A percentile compares a stretch with the other conserved stretches of the same genome.
These are phyloP conservation scores for Thalpophila matura DNA, from an alignment of 2,888 invertebrate genomes.

Conservation along the genomic window DNA sequence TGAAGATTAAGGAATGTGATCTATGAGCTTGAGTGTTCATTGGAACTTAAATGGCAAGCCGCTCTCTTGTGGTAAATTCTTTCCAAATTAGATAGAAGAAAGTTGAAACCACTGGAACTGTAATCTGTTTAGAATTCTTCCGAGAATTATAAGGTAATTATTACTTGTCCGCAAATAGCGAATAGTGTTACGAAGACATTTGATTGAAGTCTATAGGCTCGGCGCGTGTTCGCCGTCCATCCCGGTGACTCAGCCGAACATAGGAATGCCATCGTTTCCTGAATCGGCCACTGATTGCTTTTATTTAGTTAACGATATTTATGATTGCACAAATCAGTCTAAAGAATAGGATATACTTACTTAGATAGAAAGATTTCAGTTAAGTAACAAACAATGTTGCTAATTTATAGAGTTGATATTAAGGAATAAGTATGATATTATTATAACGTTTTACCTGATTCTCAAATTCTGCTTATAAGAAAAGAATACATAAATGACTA, in stretches of 20 bases:
- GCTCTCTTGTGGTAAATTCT: constrained; percentile 46
- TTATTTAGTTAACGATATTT: constrained; percentile 63
- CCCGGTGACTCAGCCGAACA: constrained; percentile 69
- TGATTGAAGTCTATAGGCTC: constrained; percentile 58
- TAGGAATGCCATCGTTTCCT: constrained; percentile 85
- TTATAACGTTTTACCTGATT: not conserved
- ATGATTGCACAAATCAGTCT: constrained; percentile 6
- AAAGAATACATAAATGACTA: not conserved
- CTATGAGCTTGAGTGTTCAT: constrained; percentile 22
- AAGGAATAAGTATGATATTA: no score
- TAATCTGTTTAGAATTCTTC: constrained; percentile 58
- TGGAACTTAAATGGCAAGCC: constrained; percentile 26
- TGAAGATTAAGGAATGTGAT: constrained; percentile 12
- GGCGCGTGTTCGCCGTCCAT: constrained; percentile 46
- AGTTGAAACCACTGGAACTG: constrained; percentile 42
- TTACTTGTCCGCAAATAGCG: constrained; percentile 61
- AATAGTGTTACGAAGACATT: constrained; percentile 53
- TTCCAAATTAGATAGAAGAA: constrained; percentile 39
- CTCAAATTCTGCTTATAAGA: not conserved
- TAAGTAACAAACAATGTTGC: no score
- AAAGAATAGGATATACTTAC: constrained; percentile 10
- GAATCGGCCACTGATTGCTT: constrained; percentile 68
- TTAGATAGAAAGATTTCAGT: no score
- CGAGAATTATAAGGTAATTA: constrained; percentile 63
- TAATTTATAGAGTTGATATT: no score